Conservation (phyloP, 2,888 invertebrate species). For the Tipula unca region DNA sequence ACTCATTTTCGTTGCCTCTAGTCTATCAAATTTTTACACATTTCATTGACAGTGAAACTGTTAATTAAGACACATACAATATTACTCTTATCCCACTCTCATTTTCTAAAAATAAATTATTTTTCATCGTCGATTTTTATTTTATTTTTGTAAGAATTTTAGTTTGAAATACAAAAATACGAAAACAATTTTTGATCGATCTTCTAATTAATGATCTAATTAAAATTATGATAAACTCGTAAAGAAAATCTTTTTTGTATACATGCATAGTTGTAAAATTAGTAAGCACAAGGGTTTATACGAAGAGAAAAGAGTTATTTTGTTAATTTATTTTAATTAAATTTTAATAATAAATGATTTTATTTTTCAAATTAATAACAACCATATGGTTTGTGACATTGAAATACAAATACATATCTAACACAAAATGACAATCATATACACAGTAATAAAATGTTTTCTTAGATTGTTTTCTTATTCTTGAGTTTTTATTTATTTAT, state of each 20-base stretch:
- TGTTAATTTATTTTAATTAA: neutral
- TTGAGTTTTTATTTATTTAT: neutral
- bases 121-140: neutral
- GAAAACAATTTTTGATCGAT: slow-evolving; percentile 2
- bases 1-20: neutral
- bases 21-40: neutral
- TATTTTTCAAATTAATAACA: neutral
- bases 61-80: neutral
- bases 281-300: neutral
- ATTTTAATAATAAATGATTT: neutral
- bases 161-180: neutral
- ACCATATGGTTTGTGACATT: slow-evolving; percentile 14
- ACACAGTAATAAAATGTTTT: neutral
- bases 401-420: neutral
- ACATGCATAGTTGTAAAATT: neutral
- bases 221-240: neutral
- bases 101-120: neutral
- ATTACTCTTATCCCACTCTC: neutral
- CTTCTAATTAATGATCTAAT: neutral
- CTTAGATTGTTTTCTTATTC: neutral
- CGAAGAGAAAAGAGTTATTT: neutral
- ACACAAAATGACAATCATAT: neutral
- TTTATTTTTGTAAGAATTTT: neutral
- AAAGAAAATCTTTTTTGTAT: neutral
- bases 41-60: neutral